Conservation (phyloP, 1,140 invertebrate genomes). For the Lasaia peninsularis region DNA sequence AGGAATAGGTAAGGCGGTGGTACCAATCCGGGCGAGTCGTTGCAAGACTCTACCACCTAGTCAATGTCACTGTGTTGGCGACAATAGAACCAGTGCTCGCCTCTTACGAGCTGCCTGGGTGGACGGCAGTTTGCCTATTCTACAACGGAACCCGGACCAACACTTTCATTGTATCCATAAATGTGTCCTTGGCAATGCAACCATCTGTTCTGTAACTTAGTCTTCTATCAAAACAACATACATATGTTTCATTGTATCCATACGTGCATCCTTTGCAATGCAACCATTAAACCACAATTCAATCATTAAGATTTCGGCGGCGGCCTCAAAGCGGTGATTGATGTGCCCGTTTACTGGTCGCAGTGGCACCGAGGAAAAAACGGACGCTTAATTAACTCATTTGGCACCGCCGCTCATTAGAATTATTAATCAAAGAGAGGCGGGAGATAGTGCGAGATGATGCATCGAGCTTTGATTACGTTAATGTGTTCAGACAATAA, state of each 20-base stretch:
- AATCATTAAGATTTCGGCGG: conserved; percentile 72
- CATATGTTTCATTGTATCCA: not conserved
- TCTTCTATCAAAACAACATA: too few relatives aligned
- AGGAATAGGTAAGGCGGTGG: too few relatives aligned
- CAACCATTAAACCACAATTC: conserved; percentile 64
- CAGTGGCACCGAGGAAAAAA: conserved; percentile 69
- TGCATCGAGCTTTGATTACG: conserved; percentile 75
- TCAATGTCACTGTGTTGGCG: too few relatives aligned
- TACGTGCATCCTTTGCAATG: conserved; percentile 17
- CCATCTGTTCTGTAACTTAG: too few relatives aligned
- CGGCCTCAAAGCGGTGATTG: conserved; percentile 70
- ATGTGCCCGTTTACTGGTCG: conserved; percentile 71
- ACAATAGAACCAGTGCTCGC: too few relatives aligned
- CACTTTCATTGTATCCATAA: too few relatives aligned
- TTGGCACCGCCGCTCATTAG: conserved; percentile 76
- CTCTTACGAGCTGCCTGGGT: too few relatives aligned
- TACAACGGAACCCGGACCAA: too few relatives aligned
- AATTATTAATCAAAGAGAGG: conserved; percentile 76
- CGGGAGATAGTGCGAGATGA: conserved; percentile 71
- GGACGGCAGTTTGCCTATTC: too few relatives aligned
- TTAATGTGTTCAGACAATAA: conserved; percentile 66
- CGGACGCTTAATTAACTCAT: conserved; percentile 75
- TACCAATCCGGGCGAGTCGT: too few relatives aligned
- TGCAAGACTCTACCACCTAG: too few relatives aligned
- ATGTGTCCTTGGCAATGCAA: too few relatives aligned